Conservation (phyloP, 2,113 vertebrate species). For the Hystrix brachyura region DNA sequence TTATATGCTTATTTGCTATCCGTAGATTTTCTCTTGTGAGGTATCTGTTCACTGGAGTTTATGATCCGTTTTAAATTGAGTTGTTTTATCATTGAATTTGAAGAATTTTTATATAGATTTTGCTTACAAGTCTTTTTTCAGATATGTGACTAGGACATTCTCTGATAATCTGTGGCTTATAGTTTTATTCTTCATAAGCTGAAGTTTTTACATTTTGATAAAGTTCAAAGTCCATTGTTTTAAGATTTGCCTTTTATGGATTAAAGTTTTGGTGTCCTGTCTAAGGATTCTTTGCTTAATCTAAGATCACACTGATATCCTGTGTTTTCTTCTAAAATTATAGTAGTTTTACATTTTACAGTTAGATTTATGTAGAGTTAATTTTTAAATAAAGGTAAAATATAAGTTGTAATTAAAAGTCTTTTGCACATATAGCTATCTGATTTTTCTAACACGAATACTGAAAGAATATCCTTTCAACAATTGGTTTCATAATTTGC, state of each 20-base stretch:
- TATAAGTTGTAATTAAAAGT: background rate
- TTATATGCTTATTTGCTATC: background rate
- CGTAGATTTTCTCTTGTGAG: background rate
- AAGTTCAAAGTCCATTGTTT: background rate
- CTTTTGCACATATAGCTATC: background rate
- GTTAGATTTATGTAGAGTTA: background rate
- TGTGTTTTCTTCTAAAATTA: background rate
- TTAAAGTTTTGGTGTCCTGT: background rate
- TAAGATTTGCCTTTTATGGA: background rate
- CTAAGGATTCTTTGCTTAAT: background rate
- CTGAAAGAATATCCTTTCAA: background rate
- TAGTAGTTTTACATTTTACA: background rate
- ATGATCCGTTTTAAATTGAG: background rate
- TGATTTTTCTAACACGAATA: background rate
- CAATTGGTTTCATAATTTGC: background rate
- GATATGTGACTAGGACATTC: background rate
- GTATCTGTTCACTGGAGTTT: background rate
- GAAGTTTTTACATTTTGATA: background rate
- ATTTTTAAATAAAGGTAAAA: background rate
- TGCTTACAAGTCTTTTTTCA: background rate
- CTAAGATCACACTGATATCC: background rate
- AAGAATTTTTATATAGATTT: background rate
- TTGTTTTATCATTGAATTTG: conserved; percentile 1
- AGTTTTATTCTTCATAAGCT: background rate
- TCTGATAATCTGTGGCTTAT: background rate